These are phyloP conservation scores for Polyommatus icarus DNA, from an alignment of 2,888 invertebrate genomes.

Conservation along the genomic window DNA sequence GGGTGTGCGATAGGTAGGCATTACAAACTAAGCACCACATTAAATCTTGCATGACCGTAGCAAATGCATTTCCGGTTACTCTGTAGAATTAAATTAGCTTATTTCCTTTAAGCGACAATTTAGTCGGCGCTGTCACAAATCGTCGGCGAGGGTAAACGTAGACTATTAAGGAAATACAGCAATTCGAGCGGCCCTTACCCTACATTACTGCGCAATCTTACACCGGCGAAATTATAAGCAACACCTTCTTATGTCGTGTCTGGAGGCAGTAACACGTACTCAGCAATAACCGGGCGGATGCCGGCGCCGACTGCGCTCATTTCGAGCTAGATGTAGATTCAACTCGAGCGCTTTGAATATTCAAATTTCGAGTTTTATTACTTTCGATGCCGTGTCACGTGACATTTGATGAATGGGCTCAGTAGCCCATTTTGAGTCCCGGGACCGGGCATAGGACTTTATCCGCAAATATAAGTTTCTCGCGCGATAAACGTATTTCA, in stretches of 20 bases:
- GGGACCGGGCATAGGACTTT: too few relatives aligned
- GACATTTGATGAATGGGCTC: background rate
- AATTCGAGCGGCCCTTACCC: constrained; percentile 77
- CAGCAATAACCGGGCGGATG: constrained; percentile 40
- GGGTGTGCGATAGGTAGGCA: background rate
- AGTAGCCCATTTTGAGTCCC: too few relatives aligned
- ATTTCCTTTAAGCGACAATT: constrained; percentile 78
- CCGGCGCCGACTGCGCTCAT: constrained; percentile 39
- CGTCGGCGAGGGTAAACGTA: constrained; percentile 78
- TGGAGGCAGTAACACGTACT: constrained; percentile 63
- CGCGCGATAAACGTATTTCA: too few relatives aligned
- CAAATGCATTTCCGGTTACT: constrained; percentile 64
- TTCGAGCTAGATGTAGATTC: constrained; percentile 36
- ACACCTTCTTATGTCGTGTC: constrained; percentile 75
- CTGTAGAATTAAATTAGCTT: constrained; percentile 78
- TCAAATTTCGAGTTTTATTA: constrained; percentile 22
- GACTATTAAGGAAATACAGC: constrained; percentile 81
- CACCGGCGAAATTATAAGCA: constrained; percentile 76
- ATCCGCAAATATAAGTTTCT: too few relatives aligned
- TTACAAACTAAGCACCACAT: background rate
- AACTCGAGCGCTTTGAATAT: constrained; percentile 29
- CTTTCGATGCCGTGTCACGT: constrained; percentile 8
- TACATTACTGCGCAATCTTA: constrained; percentile 77
- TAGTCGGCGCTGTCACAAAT: constrained; percentile 78
- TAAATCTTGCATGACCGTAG: constrained; percentile 48